phyloP scores from a whole-genome alignment of 2,888 invertebrate species.

The Catotricha subobsoleta region DNA sequence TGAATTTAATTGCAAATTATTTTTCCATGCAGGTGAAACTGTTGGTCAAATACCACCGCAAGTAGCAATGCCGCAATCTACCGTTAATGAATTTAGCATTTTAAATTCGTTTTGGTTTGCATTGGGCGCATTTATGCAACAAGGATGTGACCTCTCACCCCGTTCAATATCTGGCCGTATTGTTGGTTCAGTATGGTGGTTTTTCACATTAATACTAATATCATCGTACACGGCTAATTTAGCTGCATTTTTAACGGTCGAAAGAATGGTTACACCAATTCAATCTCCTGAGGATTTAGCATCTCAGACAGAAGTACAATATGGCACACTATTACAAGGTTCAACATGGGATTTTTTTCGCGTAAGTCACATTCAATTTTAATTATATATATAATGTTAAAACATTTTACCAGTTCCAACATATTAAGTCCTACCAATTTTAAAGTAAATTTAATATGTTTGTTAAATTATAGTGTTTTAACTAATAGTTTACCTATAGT shows the following conservation, averaged over 20 bases:
- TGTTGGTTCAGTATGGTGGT: slow-evolving; percentile 99
- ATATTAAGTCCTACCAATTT: too few relatives aligned
- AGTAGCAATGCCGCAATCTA: slow-evolving; percentile 28
- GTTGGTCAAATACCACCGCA: slow-evolving; percentile 2
- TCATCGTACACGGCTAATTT: slow-evolving; percentile 98
- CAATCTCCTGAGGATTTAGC: slow-evolving; percentile 81
- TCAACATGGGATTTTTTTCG: slow-evolving; percentile 83
- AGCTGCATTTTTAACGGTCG: slow-evolving; percentile 89
- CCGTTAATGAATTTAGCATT: slow-evolving; percentile 84
- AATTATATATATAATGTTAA: too few relatives aligned
- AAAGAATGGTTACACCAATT: slow-evolving; percentile 87
- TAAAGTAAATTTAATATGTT: too few relatives aligned
- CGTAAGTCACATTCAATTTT: slow-evolving; percentile 33
- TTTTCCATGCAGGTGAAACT: slow-evolving; percentile 4
- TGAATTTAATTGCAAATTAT: too few relatives aligned
- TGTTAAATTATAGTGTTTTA: too few relatives aligned
- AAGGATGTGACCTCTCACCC: slow-evolving; percentile 92
- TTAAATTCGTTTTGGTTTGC: slow-evolving; percentile 96
- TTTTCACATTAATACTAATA: slow-evolving; percentile 93
- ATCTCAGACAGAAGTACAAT: slow-evolving; percentile 83
- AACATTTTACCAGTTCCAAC: too few relatives aligned
- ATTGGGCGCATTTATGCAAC: slow-evolving; percentile 94
- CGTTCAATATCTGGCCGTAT: slow-evolving; percentile 59
- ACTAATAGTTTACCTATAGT: too few relatives aligned
- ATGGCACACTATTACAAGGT: slow-evolving; percentile 61